These are phyloP conservation scores for Peromyscus nudipes DNA, from an alignment of 2,797 vertebrate genomes.

Conservation along the genomic window DNA sequence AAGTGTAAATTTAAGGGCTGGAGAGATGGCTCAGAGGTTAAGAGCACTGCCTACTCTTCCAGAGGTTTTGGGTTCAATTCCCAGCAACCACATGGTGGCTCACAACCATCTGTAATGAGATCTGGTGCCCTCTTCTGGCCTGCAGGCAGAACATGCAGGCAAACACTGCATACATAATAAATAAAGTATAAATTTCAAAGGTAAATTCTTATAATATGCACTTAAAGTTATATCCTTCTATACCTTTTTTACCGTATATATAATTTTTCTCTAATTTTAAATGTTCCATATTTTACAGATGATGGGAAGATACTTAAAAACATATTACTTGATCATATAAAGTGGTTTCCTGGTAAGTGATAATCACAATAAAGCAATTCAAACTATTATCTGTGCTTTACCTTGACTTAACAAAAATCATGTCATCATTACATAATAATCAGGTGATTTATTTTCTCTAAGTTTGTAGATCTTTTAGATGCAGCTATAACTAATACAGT, in stretches of 20 bases:
- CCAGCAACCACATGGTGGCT: too few species aligned
- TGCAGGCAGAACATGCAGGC: background rate
- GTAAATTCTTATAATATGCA: background rate
- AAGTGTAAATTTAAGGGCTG: background rate
- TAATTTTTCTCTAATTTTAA: conserved; percentile 42
- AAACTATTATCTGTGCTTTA: conserved; percentile 26
- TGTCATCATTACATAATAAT: background rate
- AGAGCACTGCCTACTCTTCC: too few species aligned
- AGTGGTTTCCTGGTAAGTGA: conserved; percentile 74
- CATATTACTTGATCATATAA: conserved; percentile 20
- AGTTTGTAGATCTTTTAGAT: conserved; percentile 21
- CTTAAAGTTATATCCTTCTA: background rate
- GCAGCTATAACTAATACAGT: background rate
- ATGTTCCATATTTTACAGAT: conserved; percentile 65
- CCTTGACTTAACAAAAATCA: conserved; percentile 24
- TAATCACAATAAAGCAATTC: background rate
- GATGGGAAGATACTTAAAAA: conserved; percentile 62
- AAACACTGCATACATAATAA: background rate
- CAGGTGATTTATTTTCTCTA: background rate
- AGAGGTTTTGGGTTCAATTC: too few species aligned
- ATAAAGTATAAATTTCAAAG: background rate
- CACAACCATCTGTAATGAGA: background rate
- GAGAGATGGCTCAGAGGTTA: background rate
- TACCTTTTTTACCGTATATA: background rate
- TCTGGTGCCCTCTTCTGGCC: background rate